These are phyloP conservation scores for Solen grandis DNA, from an alignment of 1,140 invertebrate genomes.

Conservation along the genomic window DNA sequence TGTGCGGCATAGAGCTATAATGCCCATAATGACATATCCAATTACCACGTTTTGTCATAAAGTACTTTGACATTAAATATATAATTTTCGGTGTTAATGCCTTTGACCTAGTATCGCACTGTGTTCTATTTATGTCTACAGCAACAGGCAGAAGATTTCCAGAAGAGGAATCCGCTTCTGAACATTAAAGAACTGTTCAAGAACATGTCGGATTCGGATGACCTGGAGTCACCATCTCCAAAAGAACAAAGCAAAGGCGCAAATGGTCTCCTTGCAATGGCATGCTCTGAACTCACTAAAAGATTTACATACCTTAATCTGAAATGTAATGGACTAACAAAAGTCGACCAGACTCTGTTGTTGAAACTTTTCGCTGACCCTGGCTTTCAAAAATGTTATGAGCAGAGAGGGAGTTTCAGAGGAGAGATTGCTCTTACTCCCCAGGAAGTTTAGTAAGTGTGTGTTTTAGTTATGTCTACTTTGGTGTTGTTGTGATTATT, in stretches of 20 bases:
- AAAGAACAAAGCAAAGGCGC: conserved; percentile 20
- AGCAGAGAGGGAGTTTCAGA: background rate
- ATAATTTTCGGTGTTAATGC: too few relatives aligned
- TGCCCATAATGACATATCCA: too few relatives aligned
- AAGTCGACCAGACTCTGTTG: conserved; percentile 57
- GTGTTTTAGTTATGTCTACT: too few relatives aligned
- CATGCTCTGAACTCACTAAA: conserved; percentile 41
- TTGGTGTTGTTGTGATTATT: too few relatives aligned
- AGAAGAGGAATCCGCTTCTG: conserved; percentile 61
- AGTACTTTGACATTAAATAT: too few relatives aligned
- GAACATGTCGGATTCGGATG: conserved; percentile 59
- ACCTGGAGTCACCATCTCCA: conserved; percentile 19
- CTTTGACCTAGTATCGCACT: too few relatives aligned
- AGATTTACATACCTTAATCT: conserved; percentile 48
- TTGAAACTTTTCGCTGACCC: conserved; percentile 65
- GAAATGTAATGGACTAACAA: conserved; percentile 46
- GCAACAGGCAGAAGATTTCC: conserved; percentile 59
- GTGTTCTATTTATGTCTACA: too few relatives aligned
- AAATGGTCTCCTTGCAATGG: conserved; percentile 46
- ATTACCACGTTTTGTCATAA: too few relatives aligned
- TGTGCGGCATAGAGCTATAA: too few relatives aligned
- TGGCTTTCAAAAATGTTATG: conserved; percentile 65
- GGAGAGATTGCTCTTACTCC: conserved; percentile 29
- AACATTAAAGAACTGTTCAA: conserved; percentile 58
- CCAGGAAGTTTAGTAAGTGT: conserved; percentile 68